Evolutionary conservation across 2,888 invertebrate species (phyloP), one percentile per base, ranked within the genome.

Genomic region (Thumatha senex): DNA sequence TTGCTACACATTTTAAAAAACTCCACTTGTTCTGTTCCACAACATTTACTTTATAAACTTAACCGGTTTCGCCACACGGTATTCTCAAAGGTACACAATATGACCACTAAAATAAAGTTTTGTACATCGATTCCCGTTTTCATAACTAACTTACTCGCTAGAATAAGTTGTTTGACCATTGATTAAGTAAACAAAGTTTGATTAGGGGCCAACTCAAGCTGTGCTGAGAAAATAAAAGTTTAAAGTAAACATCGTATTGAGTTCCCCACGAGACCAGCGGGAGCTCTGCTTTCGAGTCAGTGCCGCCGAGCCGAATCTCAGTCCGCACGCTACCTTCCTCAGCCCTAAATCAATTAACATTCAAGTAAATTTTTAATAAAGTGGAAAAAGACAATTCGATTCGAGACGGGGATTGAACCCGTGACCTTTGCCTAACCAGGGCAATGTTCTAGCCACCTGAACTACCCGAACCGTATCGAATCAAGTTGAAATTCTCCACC

Each of bases 281-380:
- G 40, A 43, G 48, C 48, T 51, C 35, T 44, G 36, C 49, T 57
- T 48, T 51, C 48, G 54, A 68, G 57, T 67, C 67, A 63, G 56
- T 54, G 54, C 49, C 46, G 48, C 49, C 8, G 53, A 40, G 40
- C 18, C 54, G 50, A 51, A 50, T 60, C 59, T 42, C 54, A 46
- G 47, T 46, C 54, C 53, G 60, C 45, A 49, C 48, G 58, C 58
- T 38, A n/a, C 63, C 55, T 62, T 67, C 71, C 70, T 52, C 67
- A 58, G 69, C 70, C 63, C 69, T 80, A 80, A 81, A 84, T 83
- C 80, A 85, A 85, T 86, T 84, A 84, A 78, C 82, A 82, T 74
- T 78, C 70, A n/a, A n/a, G n/a, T n/a, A n/a, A n/a, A n/a, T n/a
- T n/a, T n/a, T n/a, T n/a, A n/a, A n/a, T n/a, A n/a, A n/a, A n/a